phyloP scores from a whole-genome alignment of 1,140 invertebrate genomes.

The Pseudomyrmex sp. region DNA sequence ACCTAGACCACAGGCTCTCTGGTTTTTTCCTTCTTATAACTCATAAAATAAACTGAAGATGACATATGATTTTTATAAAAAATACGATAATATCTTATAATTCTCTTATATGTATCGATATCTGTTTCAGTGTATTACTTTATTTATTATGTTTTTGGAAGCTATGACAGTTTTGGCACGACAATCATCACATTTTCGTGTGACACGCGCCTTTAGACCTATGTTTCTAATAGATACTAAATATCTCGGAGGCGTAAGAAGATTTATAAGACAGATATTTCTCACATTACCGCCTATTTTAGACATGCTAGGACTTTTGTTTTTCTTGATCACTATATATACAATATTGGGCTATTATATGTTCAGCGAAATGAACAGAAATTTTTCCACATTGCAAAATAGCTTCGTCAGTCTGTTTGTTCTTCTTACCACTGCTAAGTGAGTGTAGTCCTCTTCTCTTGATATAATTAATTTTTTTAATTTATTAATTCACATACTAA shows the following conservation, averaged over 20 bases:
- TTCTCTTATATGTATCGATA: conserved; percentile 43
- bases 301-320: conserved; percentile 93
- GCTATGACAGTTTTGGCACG: conserved; percentile 92
- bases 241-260: conserved; percentile 91
- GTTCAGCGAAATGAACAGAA: conserved; percentile 91
- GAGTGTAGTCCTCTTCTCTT: conserved; percentile 80
- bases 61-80: neutral
- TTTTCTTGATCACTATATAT: conserved; percentile 95
- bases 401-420: conserved; percentile 97
- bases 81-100: neutral
- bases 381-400: conserved; percentile 92
- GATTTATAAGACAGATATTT: conserved; percentile 91
- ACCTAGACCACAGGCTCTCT: too few species aligned
- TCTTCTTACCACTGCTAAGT: conserved; percentile 96
- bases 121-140: conserved; percentile 89
- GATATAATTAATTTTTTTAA: too few species aligned
- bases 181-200: conserved; percentile 94
- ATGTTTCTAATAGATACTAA: conserved; percentile 96
- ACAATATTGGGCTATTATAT: conserved; percentile 94
- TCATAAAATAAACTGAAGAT: conserved; percentile 40
- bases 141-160: conserved; percentile 94
- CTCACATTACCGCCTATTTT: conserved; percentile 95
- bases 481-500: conserved; percentile 1
- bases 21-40: too few species aligned
- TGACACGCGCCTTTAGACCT: conserved; percentile 94